Evolutionary conservation across 1,140 invertebrate species (phyloP).

Genomic region (Physella acuta): DNA sequence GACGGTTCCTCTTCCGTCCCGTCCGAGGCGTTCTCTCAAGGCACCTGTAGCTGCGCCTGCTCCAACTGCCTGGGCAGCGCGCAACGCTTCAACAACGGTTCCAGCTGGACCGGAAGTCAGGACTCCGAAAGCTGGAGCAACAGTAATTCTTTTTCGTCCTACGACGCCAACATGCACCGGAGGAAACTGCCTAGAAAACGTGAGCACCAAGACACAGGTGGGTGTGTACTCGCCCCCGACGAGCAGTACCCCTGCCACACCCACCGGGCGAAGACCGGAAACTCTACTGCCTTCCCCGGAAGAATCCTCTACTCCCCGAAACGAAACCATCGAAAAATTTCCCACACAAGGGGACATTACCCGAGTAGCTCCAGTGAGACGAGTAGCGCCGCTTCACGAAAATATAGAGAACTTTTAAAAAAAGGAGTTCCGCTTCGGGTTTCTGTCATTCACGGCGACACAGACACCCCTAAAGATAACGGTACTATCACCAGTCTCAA

Average conservation of each 20-base stretch:
- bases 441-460: constrained; percentile 34
- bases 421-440: constrained; percentile 47
- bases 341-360: not conserved
- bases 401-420: constrained; percentile 46
- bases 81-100: constrained; percentile 22
- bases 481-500: not conserved
- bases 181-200: constrained; percentile 21
- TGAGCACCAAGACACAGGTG: constrained; percentile 1
- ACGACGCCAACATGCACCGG: constrained; percentile 28
- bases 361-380: constrained; percentile 26
- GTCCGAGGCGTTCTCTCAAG: constrained; percentile 21
- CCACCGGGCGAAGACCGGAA: not conserved
- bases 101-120: constrained; percentile 28
- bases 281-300: not conserved
- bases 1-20: constrained; percentile 27
- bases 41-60: constrained; percentile 33
- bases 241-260: constrained; percentile 23
- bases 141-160: constrained; percentile 36
- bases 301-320: constrained; percentile 1
- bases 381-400: constrained; percentile 35
- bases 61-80: constrained; percentile 29
- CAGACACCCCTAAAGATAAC: not conserved
- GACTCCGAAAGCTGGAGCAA: constrained; percentile 32
- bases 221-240: constrained; percentile 23
- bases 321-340: not conserved